A percentile compares a stretch with the other conserved stretches of the same genome.
These are phyloP conservation scores for Laticauda colubrina DNA, from an alignment of 2,113 vertebrate species.

Conservation along the genomic window DNA sequence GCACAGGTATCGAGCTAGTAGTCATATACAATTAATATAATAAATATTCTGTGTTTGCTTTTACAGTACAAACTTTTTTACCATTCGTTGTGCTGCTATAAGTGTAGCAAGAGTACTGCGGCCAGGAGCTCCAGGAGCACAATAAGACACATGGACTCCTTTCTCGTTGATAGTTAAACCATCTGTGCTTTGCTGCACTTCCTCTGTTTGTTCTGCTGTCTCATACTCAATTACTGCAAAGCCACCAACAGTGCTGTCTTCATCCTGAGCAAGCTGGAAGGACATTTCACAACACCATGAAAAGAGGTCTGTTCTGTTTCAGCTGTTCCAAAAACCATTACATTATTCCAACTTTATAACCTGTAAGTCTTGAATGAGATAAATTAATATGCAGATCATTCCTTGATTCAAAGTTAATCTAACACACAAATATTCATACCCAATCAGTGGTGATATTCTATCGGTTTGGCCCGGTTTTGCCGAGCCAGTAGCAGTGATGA, in stretches of 20 bases:
- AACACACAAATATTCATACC: not conserved
- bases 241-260: constrained; percentile 81
- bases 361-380: not conserved
- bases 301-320: rapidly evolving
- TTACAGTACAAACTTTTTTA: constrained; percentile 64
- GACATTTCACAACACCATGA: not conserved
- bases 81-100: constrained; percentile 92
- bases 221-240: constrained; percentile 93
- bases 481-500: too few relatives aligned
- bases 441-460: too few relatives aligned
- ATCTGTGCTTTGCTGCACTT: constrained; percentile 76
- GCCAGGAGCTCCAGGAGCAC: constrained; percentile 90
- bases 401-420: rapidly evolving
- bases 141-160: constrained; percentile 86
- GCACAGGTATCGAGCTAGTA: not conserved
- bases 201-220: constrained; percentile 86
- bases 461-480: too few relatives aligned
- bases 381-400: not conserved
- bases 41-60: not conserved
- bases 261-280: constrained; percentile 89
- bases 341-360: not conserved
- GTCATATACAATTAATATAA: not conserved
- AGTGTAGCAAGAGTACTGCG: constrained; percentile 90
- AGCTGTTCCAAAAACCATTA: rapidly evolving
- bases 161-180: constrained; percentile 76